A percentile compares a stretch with the other conserved stretches of the same genome.
These are phyloP conservation scores for Stegophylla sp. DNA, from an alignment of 2,888 invertebrate genomes.

Conservation along the genomic window DNA sequence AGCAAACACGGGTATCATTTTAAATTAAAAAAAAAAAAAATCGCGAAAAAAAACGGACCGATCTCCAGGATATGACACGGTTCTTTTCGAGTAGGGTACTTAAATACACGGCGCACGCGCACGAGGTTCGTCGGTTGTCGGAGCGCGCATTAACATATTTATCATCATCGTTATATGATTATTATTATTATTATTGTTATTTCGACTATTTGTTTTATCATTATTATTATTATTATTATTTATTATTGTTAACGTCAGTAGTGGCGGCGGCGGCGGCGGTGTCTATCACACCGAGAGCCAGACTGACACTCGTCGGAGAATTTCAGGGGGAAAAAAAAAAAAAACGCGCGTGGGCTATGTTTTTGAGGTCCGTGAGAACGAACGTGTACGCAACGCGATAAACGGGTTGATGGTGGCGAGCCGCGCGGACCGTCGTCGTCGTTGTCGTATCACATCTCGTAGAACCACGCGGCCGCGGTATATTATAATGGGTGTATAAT, in stretches of 20 bases:
- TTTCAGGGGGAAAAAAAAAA: constrained; percentile 20
- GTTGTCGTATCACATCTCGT: constrained; percentile 4
- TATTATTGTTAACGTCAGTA: neutral
- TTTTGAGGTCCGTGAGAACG: constrained; percentile 53
- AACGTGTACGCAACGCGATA: constrained; percentile 5
- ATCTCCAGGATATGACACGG: no score
- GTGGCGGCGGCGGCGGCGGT: neutral
- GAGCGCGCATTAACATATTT: neutral
- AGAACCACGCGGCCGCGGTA: neutral
- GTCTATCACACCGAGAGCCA: neutral
- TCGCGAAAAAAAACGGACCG: no score
- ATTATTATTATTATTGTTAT: neutral
- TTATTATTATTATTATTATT: constrained; percentile 10
- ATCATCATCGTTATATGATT: neutral
- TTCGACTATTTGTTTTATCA: constrained; percentile 31
- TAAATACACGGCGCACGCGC: no score
- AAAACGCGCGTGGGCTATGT: constrained; percentile 49
- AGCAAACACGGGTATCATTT: no score
- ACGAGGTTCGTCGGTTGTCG: neutral
- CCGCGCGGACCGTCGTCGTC: neutral
- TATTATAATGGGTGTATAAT: constrained; percentile 2
- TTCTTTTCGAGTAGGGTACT: no score
- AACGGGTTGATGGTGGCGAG: constrained; percentile 7
- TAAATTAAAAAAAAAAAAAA: no score
- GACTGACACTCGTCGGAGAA: constrained; percentile 51